phyloP scores from a whole-genome alignment of 2,888 invertebrate genomes.

The Colletes collaris region DNA sequence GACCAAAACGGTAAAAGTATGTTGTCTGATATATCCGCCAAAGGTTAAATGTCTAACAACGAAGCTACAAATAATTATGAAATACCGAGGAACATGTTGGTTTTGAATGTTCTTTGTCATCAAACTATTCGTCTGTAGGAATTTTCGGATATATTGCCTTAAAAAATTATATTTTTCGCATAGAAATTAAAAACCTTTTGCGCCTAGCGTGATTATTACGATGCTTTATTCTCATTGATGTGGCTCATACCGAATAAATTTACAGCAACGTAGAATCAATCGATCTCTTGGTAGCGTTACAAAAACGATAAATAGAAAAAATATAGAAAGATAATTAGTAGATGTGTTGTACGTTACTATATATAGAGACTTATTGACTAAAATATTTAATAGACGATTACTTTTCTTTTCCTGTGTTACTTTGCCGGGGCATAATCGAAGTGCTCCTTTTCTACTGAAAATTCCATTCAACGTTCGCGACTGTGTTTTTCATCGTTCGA shows the following conservation, averaged over 20 bases:
- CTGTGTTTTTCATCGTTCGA: slow-evolving; percentile 6
- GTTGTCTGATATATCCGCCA: too few relatives aligned
- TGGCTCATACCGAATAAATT: slow-evolving; percentile 25
- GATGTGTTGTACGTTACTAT: slow-evolving; percentile 29
- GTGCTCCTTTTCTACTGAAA: slow-evolving; percentile 4
- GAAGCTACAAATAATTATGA: not conserved
- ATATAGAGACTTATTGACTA: slow-evolving; percentile 28
- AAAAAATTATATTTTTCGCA: slow-evolving; percentile 2
- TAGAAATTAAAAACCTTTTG: slow-evolving; percentile 19
- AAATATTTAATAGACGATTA: not conserved
- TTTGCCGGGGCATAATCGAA: not conserved
- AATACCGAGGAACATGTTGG: slow-evolving; percentile 7
- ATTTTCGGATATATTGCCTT: too few relatives aligned
- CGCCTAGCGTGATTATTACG: slow-evolving; percentile 4
- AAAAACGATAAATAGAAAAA: slow-evolving; percentile 1
- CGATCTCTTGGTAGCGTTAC: slow-evolving; percentile 25
- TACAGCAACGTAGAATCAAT: slow-evolving; percentile 34
- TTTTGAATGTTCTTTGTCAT: slow-evolving; percentile 3
- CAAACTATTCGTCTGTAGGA: too few relatives aligned
- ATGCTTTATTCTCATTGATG: slow-evolving; percentile 34
- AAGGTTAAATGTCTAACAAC: too few relatives aligned
- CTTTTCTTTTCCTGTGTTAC: not conserved
- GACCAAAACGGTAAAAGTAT: too few relatives aligned
- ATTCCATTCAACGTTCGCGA: not conserved
- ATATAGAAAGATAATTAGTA: slow-evolving; percentile 31